phyloP scores from a whole-genome alignment of 2,113 vertebrate genomes.

The Hydrochoerus hydrochaeris region DNA sequence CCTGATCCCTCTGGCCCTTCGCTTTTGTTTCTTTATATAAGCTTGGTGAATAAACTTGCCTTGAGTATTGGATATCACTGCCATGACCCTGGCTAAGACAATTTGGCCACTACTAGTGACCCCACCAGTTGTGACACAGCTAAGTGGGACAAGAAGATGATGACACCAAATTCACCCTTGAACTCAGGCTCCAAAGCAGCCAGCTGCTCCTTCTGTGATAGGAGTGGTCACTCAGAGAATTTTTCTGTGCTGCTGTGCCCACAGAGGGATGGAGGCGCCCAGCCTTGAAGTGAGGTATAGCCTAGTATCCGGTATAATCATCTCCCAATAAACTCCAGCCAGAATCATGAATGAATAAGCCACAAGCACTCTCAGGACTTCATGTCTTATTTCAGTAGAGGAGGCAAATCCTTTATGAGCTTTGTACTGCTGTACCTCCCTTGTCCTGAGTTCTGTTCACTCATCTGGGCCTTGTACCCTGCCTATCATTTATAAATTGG shows the following conservation, averaged over 20 bases:
- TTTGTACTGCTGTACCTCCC: background rate
- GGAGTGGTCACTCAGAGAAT: background rate
- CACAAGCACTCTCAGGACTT: too few relatives aligned
- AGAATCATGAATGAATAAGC: background rate
- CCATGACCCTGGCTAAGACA: background rate
- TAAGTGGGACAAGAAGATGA: background rate
- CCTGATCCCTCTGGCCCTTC: background rate
- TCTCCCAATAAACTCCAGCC: background rate
- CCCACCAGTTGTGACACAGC: background rate
- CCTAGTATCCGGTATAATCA: background rate
- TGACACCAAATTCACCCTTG: background rate
- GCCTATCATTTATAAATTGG: background rate
- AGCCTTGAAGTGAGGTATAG: background rate
- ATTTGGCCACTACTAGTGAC: background rate
- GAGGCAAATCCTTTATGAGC: background rate
- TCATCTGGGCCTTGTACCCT: background rate
- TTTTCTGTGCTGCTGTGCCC: background rate
- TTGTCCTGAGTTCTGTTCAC: background rate
- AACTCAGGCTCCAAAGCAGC: background rate
- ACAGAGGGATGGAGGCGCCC: background rate
- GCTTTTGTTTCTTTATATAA: background rate
- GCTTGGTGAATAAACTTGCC: background rate
- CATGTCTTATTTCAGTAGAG: background rate
- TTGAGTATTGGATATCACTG: background rate
- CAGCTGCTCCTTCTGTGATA: background rate